Evolutionary conservation across 2,113 vertebrate species (phyloP).

Genomic region (Urocynchramus pylzowi): DNA sequence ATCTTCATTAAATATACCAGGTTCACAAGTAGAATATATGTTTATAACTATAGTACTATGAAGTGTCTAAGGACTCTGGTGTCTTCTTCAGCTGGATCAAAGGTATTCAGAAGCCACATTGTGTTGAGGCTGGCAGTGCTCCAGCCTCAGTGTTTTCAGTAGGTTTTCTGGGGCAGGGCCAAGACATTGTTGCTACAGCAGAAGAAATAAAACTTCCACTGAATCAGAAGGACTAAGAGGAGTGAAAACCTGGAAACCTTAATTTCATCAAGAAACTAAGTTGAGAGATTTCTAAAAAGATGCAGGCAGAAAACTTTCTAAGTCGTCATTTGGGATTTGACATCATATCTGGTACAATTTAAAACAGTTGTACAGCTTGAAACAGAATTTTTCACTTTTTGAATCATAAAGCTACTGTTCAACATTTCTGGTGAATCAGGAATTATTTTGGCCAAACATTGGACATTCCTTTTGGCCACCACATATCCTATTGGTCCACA

Average conservation of each 20-base stretch:
- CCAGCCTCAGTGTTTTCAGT: background rate
- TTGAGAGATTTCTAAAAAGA: background rate
- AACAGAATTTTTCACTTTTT: background rate
- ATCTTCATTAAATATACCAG: background rate
- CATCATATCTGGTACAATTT: background rate
- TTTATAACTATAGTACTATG: background rate
- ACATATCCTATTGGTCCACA: rapidly evolving
- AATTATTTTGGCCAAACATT: background rate
- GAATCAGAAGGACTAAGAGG: background rate
- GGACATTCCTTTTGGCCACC: background rate
- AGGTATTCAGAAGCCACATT: background rate
- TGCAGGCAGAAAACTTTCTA: background rate
- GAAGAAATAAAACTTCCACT: background rate
- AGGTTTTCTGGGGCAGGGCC: background rate
- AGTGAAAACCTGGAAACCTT: background rate
- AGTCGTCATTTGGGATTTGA: background rate
- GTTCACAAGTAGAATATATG: background rate
- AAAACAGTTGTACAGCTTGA: background rate
- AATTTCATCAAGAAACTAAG: background rate
- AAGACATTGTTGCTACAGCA: background rate
- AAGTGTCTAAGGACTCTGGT: background rate
- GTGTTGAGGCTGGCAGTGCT: rapidly evolving
- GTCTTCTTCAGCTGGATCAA: background rate
- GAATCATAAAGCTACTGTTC: background rate
- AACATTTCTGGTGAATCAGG: background rate